Conservation (phyloP, 1,140 invertebrate species). For the Dendrolimus kikuchii region DNA sequence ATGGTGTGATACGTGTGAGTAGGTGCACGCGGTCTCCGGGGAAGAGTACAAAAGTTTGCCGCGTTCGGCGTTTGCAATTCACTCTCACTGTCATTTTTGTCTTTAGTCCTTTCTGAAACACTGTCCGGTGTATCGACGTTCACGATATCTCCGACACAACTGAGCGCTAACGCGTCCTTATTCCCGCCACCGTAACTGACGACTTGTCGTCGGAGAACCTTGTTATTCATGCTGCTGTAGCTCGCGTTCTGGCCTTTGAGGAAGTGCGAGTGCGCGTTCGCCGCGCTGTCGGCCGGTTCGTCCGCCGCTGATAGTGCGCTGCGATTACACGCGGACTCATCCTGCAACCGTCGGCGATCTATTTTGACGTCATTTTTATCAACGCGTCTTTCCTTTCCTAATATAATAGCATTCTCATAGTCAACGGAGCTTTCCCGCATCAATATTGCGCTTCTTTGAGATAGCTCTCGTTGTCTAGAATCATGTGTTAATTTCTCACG, state of each 20-base stretch:
- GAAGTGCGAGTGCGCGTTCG: slow-evolving; percentile 70
- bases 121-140: slow-evolving; percentile 62
- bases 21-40: slow-evolving; percentile 77
- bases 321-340: slow-evolving; percentile 57
- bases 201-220: slow-evolving; percentile 70
- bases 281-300: slow-evolving; percentile 54
- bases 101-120: slow-evolving; percentile 29
- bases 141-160: slow-evolving; percentile 58
- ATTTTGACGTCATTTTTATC: slow-evolving; percentile 60
- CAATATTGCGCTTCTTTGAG: slow-evolving; percentile 33
- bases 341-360: slow-evolving; percentile 51
- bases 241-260: slow-evolving; percentile 74
- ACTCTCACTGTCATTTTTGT: slow-evolving; percentile 46
- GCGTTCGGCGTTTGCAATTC: slow-evolving; percentile 68
- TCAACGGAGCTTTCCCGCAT: slow-evolving; percentile 80
- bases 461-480: slow-evolving; percentile 39
- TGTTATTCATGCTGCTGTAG: slow-evolving; percentile 75
- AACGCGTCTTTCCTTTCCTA: slow-evolving; percentile 64
- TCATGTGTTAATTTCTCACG: slow-evolving; percentile 41
- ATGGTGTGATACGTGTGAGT: slow-evolving; percentile 82
- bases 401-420: slow-evolving; percentile 76
- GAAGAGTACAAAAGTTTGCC: slow-evolving; percentile 80
- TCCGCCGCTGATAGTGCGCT: slow-evolving; percentile 55
- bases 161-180: slow-evolving; percentile 57
- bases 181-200: slow-evolving; percentile 69